Evolutionary conservation across 2,113 vertebrate species (phyloP), one percentile per base, ranked within the genome.

Genomic region (Colinus virginianus): DNA sequence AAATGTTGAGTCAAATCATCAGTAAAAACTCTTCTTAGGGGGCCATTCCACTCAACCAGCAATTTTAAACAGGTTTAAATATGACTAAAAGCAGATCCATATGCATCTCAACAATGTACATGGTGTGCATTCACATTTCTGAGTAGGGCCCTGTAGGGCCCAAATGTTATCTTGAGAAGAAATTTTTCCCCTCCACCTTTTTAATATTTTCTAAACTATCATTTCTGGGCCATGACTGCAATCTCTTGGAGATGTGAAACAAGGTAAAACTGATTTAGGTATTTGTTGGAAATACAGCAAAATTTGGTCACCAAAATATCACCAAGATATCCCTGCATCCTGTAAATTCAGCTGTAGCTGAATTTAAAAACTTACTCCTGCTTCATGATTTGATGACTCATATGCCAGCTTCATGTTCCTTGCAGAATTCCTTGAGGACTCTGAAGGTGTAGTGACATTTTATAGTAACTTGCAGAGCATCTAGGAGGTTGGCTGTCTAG

Each of bases 321-420:
- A 23, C 61, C 38, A 18, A 69, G 69, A 51, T 64, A 82, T 79
- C 90, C 84, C 40, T 55, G 22, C 51, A 79, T 87, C 25, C 30
- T 84, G 38, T 86, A 64, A 20, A 79, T 93, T 13, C 62, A 46
- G 21, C 40, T 71, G 51, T 58, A 59, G 58, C n/a, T 87, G 38
- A 72, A 72, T 90, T 79, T 78, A 23, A 79, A 78, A 82, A 10
- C 46, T 74, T 79, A n/a, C 15, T 84, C 23, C 59, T 84, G 59
- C 63, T 42, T 64, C 49, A 25, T 74, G 34, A 90, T 95, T 87
- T 82, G 78, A 51, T 93, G 83, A 89, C 55, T 93, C 74, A 81
- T 90, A 78, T 93, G 75, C 49, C 75, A 74, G 6, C 32, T 94
- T 93, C 55, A 61, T 58, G 75, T 76, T 91, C 42, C 10, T 11